Conservation (phyloP, 1,140 invertebrate genomes). For the Bemisia tabaci region DNA sequence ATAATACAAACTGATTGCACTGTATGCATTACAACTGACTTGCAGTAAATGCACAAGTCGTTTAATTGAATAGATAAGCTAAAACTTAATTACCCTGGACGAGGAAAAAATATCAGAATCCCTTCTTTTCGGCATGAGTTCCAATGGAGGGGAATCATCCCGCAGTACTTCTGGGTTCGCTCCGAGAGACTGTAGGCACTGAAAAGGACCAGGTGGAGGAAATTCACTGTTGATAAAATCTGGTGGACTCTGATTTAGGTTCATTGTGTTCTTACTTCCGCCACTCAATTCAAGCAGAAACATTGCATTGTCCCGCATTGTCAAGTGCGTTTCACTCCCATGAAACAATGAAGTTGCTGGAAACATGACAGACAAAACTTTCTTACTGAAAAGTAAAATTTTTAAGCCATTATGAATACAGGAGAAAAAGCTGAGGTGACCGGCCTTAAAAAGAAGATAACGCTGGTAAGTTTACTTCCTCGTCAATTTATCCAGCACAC, state of each 20-base stretch:
- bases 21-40: too few relatives aligned
- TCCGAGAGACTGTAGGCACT: not conserved
- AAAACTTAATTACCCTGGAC: not conserved
- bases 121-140: not conserved
- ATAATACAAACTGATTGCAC: too few relatives aligned
- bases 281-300: conserved; percentile 82
- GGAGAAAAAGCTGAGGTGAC: too few relatives aligned
- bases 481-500: too few relatives aligned
- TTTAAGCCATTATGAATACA: too few relatives aligned
- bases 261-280: conserved; percentile 31
- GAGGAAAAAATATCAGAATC: not conserved
- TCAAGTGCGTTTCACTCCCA: conserved; percentile 47
- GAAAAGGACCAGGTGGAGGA: not conserved
- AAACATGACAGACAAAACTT: not conserved
- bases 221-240: not conserved
- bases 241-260: not conserved
- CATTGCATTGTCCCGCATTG: conserved; percentile 86
- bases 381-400: not conserved
- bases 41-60: too few relatives aligned
- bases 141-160: not conserved
- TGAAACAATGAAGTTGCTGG: not conserved
- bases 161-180: not conserved
- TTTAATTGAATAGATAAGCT: too few relatives aligned
- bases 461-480: too few relatives aligned
- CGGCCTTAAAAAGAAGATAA: too few relatives aligned